Conservation (phyloP, 2,888 invertebrate species). For the Enchytraeus crypticus region DNA sequence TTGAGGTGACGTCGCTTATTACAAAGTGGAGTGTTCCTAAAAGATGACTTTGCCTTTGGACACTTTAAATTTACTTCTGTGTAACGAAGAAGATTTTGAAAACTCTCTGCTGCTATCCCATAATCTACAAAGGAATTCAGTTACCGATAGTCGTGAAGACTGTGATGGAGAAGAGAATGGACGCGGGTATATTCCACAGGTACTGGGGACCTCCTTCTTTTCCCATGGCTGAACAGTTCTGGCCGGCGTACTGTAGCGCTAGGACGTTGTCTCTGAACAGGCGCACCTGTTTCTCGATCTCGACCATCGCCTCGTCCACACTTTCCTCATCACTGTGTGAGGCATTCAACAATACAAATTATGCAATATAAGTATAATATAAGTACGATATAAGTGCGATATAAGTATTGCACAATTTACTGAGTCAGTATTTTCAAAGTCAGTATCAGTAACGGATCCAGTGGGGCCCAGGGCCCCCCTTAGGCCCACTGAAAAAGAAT, state of each 20-base stretch:
- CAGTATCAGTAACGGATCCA: background rate
- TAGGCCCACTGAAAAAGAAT: too few species aligned
- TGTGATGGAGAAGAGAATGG: slow-evolving; percentile 46
- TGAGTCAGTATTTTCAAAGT: background rate
- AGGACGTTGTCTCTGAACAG: slow-evolving; percentile 41
- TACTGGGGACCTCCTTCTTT: slow-evolving; percentile 37
- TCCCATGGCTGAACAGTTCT: slow-evolving; percentile 39
- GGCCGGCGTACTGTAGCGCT: slow-evolving; percentile 41
- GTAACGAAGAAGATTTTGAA: too few species aligned
- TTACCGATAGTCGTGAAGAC: slow-evolving; percentile 48
- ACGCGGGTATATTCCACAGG: slow-evolving; percentile 44
- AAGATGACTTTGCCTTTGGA: too few species aligned
- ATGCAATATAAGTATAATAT: slow-evolving; percentile 19
- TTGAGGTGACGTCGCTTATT: too few species aligned
- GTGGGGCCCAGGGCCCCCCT: too few species aligned
- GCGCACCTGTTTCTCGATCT: slow-evolving; percentile 13
- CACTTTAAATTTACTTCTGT: too few species aligned
- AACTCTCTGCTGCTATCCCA: too few species aligned
- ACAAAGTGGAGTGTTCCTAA: too few species aligned
- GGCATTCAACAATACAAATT: background rate
- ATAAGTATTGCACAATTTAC: background rate
- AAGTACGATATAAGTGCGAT: background rate
- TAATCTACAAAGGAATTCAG: too few species aligned
- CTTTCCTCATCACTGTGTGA: slow-evolving; percentile 7
- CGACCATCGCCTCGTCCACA: slow-evolving; percentile 5